Evolutionary conservation across 2,888 invertebrate species (phyloP).

Genomic region (Serrognathus titanus): DNA sequence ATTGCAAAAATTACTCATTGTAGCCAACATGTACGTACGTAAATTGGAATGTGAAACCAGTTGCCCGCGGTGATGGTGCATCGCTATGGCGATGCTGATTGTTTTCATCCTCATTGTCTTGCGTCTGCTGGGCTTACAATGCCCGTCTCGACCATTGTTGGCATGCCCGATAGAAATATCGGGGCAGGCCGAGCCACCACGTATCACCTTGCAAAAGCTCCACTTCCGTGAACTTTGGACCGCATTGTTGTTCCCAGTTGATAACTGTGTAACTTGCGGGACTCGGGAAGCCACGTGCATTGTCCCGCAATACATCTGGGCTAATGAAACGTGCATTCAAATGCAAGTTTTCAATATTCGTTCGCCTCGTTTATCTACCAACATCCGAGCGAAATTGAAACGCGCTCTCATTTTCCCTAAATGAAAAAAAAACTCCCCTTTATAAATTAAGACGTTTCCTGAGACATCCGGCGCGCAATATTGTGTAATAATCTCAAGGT

Average conservation of each 20-base stretch:
- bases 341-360: no score
- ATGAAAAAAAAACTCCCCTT: not conserved
- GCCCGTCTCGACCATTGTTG: conserved; percentile 30
- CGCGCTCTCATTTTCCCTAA: no score
- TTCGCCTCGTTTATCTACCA: no score
- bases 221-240: conserved; percentile 31
- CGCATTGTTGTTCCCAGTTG: conserved; percentile 24
- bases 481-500: conserved; percentile 14
- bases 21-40: conserved; percentile 22
- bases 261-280: conserved; percentile 13
- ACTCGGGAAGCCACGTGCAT: conserved; percentile 13
- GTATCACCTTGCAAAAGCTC: conserved; percentile 31
- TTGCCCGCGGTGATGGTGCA: conserved; percentile 32
- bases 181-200: conserved; percentile 25
- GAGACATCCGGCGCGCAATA: conserved; percentile 3
- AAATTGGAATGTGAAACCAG: conserved; percentile 15
- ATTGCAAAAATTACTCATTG: conserved; percentile 27
- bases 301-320: not conserved
- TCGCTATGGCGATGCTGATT: conserved; percentile 34
- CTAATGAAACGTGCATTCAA: no score
- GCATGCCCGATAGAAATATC: conserved; percentile 27
- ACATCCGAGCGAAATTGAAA: no score
- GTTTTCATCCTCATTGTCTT: conserved; percentile 33
- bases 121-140: conserved; percentile 25
- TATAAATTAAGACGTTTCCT: not conserved